These are phyloP conservation scores for Dichetophora obliterata DNA, from an alignment of 2,888 invertebrate species.

Conservation along the genomic window DNA sequence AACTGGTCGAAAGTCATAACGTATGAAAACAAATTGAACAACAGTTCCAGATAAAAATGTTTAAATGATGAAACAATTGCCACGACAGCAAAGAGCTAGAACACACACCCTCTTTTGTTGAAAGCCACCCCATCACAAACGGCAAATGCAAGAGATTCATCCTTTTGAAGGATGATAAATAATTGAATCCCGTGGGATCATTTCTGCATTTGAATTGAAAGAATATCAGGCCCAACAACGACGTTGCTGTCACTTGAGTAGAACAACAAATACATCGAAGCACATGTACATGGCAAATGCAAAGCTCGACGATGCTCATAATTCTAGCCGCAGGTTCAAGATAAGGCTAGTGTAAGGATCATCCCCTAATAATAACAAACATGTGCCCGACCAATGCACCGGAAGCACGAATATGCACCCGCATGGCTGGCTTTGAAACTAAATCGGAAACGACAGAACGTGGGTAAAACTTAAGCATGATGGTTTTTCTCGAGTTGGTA, in stretches of 20 bases:
- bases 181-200: slow-evolving; percentile 37
- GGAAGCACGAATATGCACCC: slow-evolving; percentile 26
- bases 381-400: slow-evolving; percentile 19
- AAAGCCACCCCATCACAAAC: not conserved
- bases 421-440: not conserved
- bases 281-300: not conserved
- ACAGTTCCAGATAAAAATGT: slow-evolving; percentile 18
- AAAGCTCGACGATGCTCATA: slow-evolving; percentile 21
- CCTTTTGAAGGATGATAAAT: not conserved
- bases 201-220: slow-evolving; percentile 16
- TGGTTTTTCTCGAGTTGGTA: not conserved
- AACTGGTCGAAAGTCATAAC: slow-evolving; percentile 34
- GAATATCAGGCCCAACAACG: not conserved
- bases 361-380: slow-evolving; percentile 36
- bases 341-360: slow-evolving; percentile 35
- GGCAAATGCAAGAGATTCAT: not conserved
- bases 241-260: slow-evolving; percentile 16
- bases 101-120: not conserved
- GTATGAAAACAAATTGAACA: slow-evolving; percentile 33
- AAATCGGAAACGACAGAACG: slow-evolving; percentile 29
- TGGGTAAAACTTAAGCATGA: slow-evolving; percentile 11
- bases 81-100: not conserved
- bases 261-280: not conserved
- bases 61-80: slow-evolving; percentile 37
- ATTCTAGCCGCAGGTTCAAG: slow-evolving; percentile 16